A percentile compares a stretch with the other conserved stretches of the same genome.
Evolutionary conservation across 2,888 invertebrate species (phyloP).

Genomic region (Macrophya annulata): DNA sequence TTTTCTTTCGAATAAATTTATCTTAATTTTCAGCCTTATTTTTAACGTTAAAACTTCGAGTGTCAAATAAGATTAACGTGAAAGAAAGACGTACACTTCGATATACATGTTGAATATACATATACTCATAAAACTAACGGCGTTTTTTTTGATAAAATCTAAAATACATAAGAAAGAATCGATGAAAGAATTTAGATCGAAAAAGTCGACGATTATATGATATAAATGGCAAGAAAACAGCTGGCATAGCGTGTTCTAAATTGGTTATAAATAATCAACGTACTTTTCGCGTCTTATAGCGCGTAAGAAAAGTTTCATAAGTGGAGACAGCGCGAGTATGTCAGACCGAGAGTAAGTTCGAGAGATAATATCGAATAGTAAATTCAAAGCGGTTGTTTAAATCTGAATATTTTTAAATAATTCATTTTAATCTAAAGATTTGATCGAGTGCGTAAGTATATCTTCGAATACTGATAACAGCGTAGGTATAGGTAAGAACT

Average conservation of each 20-base stretch:
- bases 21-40: background rate
- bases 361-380: conserved; percentile 7
- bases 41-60: background rate
- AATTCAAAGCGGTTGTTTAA: conserved; percentile 16
- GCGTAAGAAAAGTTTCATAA: background rate
- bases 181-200: background rate
- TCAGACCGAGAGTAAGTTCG: background rate
- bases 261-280: no score
- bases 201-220: background rate
- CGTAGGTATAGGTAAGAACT: background rate
- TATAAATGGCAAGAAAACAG: conserved; percentile 10
- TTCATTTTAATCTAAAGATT: conserved; percentile 29
- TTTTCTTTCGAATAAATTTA: background rate
- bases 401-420: conserved; percentile 46
- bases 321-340: background rate
- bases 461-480: conserved; percentile 6
- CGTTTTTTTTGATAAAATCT: background rate
- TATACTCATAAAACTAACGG: background rate
- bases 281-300: background rate
- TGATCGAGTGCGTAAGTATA: conserved; percentile 32
- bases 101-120: background rate
- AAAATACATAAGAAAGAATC: background rate
- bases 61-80: background rate
- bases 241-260: background rate
- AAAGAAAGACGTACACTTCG: conserved; percentile 11